Base-by-base conservation (phyloP, 1,140 invertebrate genomes). In the Drosophila lacteicornis region DNA sequence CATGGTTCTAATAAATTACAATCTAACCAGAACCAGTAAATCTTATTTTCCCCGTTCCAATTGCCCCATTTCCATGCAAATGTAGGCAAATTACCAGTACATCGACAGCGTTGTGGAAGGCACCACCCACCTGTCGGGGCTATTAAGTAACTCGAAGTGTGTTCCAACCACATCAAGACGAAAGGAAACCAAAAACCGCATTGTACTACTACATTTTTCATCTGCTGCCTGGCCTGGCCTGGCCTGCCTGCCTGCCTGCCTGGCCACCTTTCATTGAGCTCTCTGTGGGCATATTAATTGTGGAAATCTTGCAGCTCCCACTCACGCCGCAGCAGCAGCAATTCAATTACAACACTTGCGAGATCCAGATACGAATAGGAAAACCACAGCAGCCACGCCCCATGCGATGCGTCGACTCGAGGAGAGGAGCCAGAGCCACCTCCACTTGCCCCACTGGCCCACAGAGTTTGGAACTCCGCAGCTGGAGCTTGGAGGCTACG, bases 271-370 rank as follows among this genome's bases (percentile, higher is more conserved):
- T 38, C 66, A 49, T 36, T 71, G 66, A 27, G 69, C 69, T 59
- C 47, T 71, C 47, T 59, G 53, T 69, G 69, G 50, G 69, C 69
- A 73, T 73, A 71, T 71, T 71, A 70, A 71, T 71, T 71, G 69
- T 71, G 69, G 69, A 68, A 63, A 79, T 70, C 62, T 68, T 67
- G 61, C 42, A 68, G 66, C 66, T 69, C 66, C 66, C 66, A 69
- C 66, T 51, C 65, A 25, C 36, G 46, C 45, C 57, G 36, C 62
- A 59, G 36, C 36, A 36, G 22, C 40, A 38, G 62, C 75, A 79
- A 79, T 79, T 79, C 76, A 79, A 79, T 79, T 79, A 79, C 75
- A 79, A 79, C 75, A 79, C 75, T 58, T 55, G 58, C 50, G 11
- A 62, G 57, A 30, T 53, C 22, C 45, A 75, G 36, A 47, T 53